Conservation (phyloP, 2,797 vertebrate genomes). For the Scleropages formosus region DNA sequence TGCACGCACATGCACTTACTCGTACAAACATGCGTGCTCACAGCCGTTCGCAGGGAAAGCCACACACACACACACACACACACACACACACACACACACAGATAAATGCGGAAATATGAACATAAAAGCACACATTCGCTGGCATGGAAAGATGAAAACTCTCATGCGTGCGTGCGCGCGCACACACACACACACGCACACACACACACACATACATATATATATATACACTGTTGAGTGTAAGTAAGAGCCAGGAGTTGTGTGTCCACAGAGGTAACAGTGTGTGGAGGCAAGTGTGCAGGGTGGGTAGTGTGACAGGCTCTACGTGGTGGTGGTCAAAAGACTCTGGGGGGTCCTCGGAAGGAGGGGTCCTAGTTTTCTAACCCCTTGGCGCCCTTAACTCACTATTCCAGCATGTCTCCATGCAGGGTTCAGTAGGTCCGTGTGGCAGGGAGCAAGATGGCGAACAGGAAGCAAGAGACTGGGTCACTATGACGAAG, state of each 20-base stretch:
- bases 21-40: neutral
- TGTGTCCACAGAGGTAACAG: neutral
- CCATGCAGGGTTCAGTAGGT: too few relatives aligned
- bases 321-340: conserved; percentile 32
- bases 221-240: neutral
- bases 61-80: neutral
- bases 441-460: neutral
- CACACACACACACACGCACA: neutral
- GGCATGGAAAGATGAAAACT: too few relatives aligned
- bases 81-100: neutral
- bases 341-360: conserved; percentile 42
- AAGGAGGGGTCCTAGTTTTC: conserved; percentile 45
- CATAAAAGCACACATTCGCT: too few relatives aligned
- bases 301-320: conserved; percentile 28
- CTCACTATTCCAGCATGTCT: too few relatives aligned
- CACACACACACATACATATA: neutral
- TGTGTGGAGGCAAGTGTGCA: conserved; percentile 47
- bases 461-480: conserved; percentile 27
- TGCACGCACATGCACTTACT: neutral
- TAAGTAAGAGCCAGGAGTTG: neutral
- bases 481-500: neutral
- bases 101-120: too few relatives aligned
- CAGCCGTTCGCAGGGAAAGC: neutral
- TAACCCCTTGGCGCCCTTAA: conserved; percentile 38
- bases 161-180: too few relatives aligned